Conservation (phyloP, 2,888 invertebrate genomes). For the Trisateles emortualis region DNA sequence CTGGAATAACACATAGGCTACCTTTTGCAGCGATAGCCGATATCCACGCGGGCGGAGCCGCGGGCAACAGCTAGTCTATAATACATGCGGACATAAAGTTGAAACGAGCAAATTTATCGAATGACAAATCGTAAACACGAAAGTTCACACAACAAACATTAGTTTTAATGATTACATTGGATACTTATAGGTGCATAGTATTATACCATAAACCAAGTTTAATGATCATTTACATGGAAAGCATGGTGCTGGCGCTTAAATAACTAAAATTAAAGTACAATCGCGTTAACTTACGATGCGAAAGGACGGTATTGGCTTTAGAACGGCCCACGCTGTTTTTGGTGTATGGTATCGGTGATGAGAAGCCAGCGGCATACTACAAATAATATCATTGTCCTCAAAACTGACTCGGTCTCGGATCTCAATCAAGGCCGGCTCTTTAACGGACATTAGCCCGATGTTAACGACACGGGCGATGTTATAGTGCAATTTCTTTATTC, state of each 20-base stretch:
- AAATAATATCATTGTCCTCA: too few species aligned
- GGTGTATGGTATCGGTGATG: slow-evolving; percentile 21
- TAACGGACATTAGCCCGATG: too few species aligned
- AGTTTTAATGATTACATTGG: slow-evolving; percentile 19
- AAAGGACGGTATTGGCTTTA: slow-evolving; percentile 61
- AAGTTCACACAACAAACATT: slow-evolving; percentile 16
- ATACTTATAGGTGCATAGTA: slow-evolving; percentile 21
- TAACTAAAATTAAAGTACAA: slow-evolving; percentile 63
- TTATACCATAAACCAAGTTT: slow-evolving; percentile 34
- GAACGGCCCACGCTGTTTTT: slow-evolving; percentile 58
- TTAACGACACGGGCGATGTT: too few species aligned
- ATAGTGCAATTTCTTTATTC: too few species aligned
- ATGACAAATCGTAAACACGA: slow-evolving; percentile 17
- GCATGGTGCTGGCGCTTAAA: slow-evolving; percentile 51
- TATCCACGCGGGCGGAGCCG: too few species aligned
- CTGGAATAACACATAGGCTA: too few species aligned
- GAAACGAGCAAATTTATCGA: slow-evolving; percentile 2
- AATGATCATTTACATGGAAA: slow-evolving; percentile 51
- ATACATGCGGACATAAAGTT: background rate
- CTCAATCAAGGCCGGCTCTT: too few species aligned
- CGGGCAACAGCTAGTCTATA: too few species aligned
- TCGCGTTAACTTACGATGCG: slow-evolving; percentile 59
- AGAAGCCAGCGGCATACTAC: background rate
- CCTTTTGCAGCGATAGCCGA: too few species aligned
- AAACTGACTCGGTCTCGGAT: too few species aligned